Conservation (phyloP, 2,113 vertebrate genomes). For the Capricornis sumatraensis region DNA sequence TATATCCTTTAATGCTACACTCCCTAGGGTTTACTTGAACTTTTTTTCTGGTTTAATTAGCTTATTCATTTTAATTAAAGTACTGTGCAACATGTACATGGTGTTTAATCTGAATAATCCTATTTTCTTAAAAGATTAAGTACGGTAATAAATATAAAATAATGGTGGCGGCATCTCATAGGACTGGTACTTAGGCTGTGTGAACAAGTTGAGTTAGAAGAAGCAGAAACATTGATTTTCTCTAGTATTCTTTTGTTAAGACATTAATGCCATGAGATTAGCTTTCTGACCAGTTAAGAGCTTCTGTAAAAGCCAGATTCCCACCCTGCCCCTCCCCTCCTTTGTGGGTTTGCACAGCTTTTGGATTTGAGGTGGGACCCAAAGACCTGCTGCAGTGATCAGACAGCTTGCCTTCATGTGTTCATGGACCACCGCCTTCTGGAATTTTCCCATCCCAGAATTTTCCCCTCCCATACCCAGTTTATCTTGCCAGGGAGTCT, state of each 20-base stretch:
- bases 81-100: slow-evolving; percentile 68
- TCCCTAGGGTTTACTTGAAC: slow-evolving; percentile 62
- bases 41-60: slow-evolving; percentile 69
- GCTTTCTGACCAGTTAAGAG: neutral
- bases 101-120: slow-evolving; percentile 73
- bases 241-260: neutral
- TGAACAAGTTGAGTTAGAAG: slow-evolving; percentile 42
- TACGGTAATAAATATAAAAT: slow-evolving; percentile 71
- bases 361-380: neutral
- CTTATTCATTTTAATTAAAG: slow-evolving; percentile 69
- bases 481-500: neutral
- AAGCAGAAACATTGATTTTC: slow-evolving; percentile 22
- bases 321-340: rapidly evolving
- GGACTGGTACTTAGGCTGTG: slow-evolving; percentile 33
- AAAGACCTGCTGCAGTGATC: neutral
- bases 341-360: neutral
- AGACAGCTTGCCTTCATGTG: neutral
- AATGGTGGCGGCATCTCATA: slow-evolving; percentile 61
- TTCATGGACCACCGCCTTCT: neutral
- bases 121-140: slow-evolving; percentile 74
- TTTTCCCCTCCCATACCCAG: neutral
- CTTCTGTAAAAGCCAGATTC: neutral
- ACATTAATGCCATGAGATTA: neutral
- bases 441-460: neutral
- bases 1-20: slow-evolving; percentile 62